Evolutionary conservation across 2,113 vertebrate species (phyloP).

Genomic region (Dicrurus megarhynchus): DNA sequence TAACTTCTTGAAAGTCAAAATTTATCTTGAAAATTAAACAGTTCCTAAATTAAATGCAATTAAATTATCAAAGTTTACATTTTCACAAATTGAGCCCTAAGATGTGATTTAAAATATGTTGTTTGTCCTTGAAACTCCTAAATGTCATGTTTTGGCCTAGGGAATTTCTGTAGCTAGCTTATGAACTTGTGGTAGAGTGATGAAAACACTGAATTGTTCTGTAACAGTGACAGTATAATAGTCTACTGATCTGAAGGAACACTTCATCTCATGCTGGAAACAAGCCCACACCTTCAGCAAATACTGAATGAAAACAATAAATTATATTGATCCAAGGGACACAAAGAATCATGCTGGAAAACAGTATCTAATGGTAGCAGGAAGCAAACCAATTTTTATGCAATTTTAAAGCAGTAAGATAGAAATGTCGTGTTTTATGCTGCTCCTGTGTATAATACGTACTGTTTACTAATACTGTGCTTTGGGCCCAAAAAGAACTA

Average conservation of each 20-base stretch:
- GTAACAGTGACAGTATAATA: conserved; percentile 1
- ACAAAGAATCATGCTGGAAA: background rate
- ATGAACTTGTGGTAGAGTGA: background rate
- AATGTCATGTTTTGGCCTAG: background rate
- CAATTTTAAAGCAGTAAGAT: background rate
- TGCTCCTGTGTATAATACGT: background rate
- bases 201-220: conserved; percentile 9
- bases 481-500: background rate
- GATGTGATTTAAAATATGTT: background rate
- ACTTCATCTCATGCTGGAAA: background rate
- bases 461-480: background rate
- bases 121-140: background rate
- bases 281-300: conserved; percentile 8
- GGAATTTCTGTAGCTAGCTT: background rate
- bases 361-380: background rate
- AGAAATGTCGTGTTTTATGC: background rate
- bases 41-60: background rate
- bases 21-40: background rate
- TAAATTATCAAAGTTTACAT: background rate
- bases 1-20: background rate
- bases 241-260: background rate
- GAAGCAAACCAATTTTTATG: background rate
- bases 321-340: background rate
- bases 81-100: background rate
- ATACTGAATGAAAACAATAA: conserved; percentile 20